These are phyloP conservation scores for Amazona guildingii DNA, from an alignment of 2,113 vertebrate genomes.

Conservation along the genomic window DNA sequence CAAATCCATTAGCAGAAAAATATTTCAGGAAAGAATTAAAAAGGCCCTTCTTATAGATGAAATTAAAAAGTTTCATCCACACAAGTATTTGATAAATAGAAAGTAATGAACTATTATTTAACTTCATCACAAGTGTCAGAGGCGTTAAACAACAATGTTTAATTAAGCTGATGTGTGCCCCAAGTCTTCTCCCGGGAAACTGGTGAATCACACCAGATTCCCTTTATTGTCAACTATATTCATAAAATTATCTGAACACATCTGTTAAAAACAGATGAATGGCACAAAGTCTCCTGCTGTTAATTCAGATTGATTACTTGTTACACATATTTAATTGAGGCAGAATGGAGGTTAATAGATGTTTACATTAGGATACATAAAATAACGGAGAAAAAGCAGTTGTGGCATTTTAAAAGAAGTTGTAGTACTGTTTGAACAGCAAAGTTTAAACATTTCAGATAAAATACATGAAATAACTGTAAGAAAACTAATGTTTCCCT, in stretches of 20 bases:
- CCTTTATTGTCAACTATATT: not conserved
- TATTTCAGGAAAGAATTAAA: not conserved
- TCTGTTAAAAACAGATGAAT: not conserved
- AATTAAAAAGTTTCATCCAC: not conserved
- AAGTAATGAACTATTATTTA: constrained; percentile 16
- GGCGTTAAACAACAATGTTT: not conserved
- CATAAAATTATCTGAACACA: not conserved
- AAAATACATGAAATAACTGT: not conserved
- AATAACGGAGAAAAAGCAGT: not conserved
- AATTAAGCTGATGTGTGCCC: constrained; percentile 29
- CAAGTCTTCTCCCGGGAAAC: not conserved
- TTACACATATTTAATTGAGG: constrained; percentile 27
- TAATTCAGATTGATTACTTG: constrained; percentile 40
- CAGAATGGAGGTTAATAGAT: not conserved
- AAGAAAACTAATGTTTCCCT: not conserved
- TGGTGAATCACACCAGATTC: not conserved
- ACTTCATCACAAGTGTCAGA: not conserved
- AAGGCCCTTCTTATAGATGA: not conserved
- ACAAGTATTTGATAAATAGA: not conserved
- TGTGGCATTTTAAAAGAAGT: not conserved
- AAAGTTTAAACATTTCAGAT: not conserved
- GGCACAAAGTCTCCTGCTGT: not conserved
- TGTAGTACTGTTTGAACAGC: not conserved
- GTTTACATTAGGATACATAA: not conserved
- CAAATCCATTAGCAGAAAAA: not conserved